Evolutionary conservation across 2,888 invertebrate genomes (phyloP).

Genomic region (Archips crataeganus): DNA sequence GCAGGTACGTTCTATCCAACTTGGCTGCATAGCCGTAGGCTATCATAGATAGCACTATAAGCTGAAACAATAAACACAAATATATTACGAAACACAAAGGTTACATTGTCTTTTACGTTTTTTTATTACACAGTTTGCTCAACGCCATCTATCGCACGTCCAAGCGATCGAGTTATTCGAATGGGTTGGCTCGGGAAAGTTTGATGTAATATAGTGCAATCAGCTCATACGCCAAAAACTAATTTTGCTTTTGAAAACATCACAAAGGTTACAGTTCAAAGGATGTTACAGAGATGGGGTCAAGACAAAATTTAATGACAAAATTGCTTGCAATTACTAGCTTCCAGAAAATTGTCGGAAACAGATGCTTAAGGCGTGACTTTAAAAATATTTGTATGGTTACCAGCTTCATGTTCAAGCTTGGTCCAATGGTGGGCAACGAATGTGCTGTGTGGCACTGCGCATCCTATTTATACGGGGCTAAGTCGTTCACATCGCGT

Average conservation of each 20-base stretch:
- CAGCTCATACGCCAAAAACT: too few species aligned
- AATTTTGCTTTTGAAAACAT: too few species aligned
- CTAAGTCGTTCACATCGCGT: slow-evolving; percentile 75
- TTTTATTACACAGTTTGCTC: too few species aligned
- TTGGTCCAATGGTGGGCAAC: slow-evolving; percentile 59
- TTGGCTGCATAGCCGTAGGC: slow-evolving; percentile 77
- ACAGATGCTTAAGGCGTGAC: slow-evolving; percentile 18
- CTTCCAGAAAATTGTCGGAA: slow-evolving; percentile 12
- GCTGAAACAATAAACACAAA: slow-evolving; percentile 61
- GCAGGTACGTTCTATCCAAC: slow-evolving; percentile 77
- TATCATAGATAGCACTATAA: slow-evolving; percentile 72
- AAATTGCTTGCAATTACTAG: slow-evolving; percentile 29
- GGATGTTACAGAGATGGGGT: slow-evolving; percentile 13
- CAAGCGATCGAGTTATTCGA: too few species aligned
- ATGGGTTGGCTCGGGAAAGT: too few species aligned
- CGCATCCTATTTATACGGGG: slow-evolving; percentile 80
- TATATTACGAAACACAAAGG: slow-evolving; percentile 20
- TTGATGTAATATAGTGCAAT: too few species aligned
- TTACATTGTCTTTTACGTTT: too few species aligned
- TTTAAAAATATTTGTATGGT: neutral
- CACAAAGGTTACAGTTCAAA: slow-evolving; percentile 37
- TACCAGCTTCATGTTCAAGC: slow-evolving; percentile 82
- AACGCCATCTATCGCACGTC: too few species aligned
- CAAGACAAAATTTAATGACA: slow-evolving; percentile 25
- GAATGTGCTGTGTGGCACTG: slow-evolving; percentile 66